Evolutionary conservation across 2,888 invertebrate genomes (phyloP).

Genomic region (Eristalinus sepulchralis): DNA sequence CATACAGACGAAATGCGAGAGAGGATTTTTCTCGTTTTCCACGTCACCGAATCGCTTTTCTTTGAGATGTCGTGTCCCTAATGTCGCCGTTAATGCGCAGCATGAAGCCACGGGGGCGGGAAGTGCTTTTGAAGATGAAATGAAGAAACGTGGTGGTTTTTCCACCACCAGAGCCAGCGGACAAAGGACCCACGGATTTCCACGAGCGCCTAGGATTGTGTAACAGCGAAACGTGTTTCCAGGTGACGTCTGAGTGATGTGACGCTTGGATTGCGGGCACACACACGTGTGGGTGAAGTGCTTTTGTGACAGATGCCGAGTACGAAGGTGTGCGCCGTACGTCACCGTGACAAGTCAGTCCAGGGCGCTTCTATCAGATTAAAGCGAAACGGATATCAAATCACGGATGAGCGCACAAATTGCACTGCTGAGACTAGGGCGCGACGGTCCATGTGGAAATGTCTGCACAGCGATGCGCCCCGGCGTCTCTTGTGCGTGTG

Average conservation of each 20-base stretch:
- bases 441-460: slow-evolving; percentile 27
- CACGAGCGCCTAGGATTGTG: slow-evolving; percentile 24
- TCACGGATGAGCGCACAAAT: slow-evolving; percentile 67
- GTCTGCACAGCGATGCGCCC: not conserved
- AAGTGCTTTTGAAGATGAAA: slow-evolving; percentile 17
- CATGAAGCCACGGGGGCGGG: slow-evolving; percentile 27
- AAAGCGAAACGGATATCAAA: slow-evolving; percentile 63
- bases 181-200: slow-evolving; percentile 4
- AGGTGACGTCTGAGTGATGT: slow-evolving; percentile 61
- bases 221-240: slow-evolving; percentile 51
- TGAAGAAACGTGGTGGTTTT: slow-evolving; percentile 27
- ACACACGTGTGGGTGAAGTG: slow-evolving; percentile 48
- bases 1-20: not conserved
- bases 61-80: slow-evolving; percentile 38
- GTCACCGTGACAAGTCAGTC: not conserved
- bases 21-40: not conserved
- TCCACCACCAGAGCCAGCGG: not conserved
- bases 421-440: slow-evolving; percentile 33
- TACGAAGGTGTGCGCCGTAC: not conserved
- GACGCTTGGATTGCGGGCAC: slow-evolving; percentile 13
- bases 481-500: too few species aligned
- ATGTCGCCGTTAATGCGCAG: slow-evolving; percentile 35
- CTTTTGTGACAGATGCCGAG: slow-evolving; percentile 24
- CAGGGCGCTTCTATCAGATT: slow-evolving; percentile 42
- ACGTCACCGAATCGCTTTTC: not conserved